Percentiles rank a stretch among this genome's conserved stretches.
These are phyloP conservation scores for Cephus sareptanus DNA, from an alignment of 2,888 invertebrate genomes.

Conservation along the genomic window DNA sequence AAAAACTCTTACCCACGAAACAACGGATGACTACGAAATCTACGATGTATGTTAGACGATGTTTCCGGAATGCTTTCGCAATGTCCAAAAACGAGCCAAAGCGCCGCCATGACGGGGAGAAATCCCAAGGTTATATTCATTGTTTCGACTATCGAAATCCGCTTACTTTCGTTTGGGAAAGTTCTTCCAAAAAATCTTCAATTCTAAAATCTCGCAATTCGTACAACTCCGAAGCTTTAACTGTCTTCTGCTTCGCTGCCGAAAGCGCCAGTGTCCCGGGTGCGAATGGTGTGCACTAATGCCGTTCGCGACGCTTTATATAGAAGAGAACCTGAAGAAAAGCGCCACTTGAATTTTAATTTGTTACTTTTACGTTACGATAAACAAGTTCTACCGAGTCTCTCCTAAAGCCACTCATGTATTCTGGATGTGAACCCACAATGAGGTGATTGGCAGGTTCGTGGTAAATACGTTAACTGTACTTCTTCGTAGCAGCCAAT, in stretches of 20 bases:
- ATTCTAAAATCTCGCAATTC: not conserved
- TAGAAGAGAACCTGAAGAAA: slow-evolving; percentile 13
- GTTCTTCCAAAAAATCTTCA: not conserved
- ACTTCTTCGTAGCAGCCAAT: not conserved
- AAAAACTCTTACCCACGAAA: slow-evolving; percentile 29
- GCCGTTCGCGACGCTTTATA: not conserved
- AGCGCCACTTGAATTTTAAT: slow-evolving; percentile 50
- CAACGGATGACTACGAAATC: slow-evolving; percentile 33
- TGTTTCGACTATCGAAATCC: not conserved
- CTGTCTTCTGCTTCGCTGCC: not conserved
- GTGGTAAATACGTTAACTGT: not conserved
- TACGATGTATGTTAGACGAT: slow-evolving; percentile 32
- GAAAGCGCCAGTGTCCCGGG: not conserved
- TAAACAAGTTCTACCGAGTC: slow-evolving; percentile 43
- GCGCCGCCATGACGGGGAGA: slow-evolving; percentile 32
- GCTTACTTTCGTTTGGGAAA: not conserved
- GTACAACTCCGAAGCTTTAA: not conserved
- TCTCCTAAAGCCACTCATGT: not conserved
- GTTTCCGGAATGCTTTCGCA: slow-evolving; percentile 37
- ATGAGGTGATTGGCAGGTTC: not conserved
- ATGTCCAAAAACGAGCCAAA: slow-evolving; percentile 37
- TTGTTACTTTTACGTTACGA: slow-evolving; percentile 33
- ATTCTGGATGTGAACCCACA: not conserved
- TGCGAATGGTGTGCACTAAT: not conserved
- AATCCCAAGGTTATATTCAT: slow-evolving; percentile 39